Evolutionary conservation across 2,797 vertebrate species (phyloP).

Genomic region (Xenopus petersii): DNA sequence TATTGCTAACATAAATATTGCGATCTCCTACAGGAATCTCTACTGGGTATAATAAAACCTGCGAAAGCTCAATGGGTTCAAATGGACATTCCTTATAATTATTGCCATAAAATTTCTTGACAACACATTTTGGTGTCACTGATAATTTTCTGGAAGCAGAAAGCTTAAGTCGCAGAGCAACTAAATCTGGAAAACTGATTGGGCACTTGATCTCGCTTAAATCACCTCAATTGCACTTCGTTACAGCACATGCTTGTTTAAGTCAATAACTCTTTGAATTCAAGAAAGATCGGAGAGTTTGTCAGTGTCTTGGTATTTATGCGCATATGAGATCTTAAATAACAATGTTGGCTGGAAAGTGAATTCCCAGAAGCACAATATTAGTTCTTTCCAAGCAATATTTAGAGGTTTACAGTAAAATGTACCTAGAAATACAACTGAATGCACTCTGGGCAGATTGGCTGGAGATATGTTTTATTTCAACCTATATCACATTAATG

Average conservation of each 20-base stretch:
- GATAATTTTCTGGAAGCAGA: conserved; percentile 72
- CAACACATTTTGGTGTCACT: conserved; percentile 74
- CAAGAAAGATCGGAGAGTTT: conserved; percentile 17
- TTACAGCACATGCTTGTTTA: conserved; percentile 29
- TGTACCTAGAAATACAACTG: no score
- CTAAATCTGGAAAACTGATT: conserved; percentile 54
- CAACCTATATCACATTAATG: no score
- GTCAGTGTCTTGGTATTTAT: conserved; percentile 35
- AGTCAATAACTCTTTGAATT: conserved; percentile 54
- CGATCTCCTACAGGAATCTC: conserved; percentile 81
- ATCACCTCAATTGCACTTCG: conserved; percentile 57
- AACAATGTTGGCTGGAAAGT: conserved; percentile 26
- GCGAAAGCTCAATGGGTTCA: conserved; percentile 84
- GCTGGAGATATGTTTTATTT: no score
- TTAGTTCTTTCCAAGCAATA: conserved; percentile 27
- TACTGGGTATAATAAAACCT: conserved; percentile 82
- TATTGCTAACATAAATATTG: conserved; percentile 99
- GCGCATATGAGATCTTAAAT: conserved; percentile 34
- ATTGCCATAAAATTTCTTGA: conserved; percentile 84
- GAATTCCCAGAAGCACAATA: conserved; percentile 35
- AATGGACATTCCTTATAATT: conserved; percentile 91
- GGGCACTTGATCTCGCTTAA: conserved; percentile 60
- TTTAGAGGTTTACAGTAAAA: conserved; percentile 17
- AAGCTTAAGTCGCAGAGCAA: conserved; percentile 65
- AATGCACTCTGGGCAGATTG: neutral